phyloP scores from a whole-genome alignment of 2,888 invertebrate genomes.

The Poecilus cupreus region DNA sequence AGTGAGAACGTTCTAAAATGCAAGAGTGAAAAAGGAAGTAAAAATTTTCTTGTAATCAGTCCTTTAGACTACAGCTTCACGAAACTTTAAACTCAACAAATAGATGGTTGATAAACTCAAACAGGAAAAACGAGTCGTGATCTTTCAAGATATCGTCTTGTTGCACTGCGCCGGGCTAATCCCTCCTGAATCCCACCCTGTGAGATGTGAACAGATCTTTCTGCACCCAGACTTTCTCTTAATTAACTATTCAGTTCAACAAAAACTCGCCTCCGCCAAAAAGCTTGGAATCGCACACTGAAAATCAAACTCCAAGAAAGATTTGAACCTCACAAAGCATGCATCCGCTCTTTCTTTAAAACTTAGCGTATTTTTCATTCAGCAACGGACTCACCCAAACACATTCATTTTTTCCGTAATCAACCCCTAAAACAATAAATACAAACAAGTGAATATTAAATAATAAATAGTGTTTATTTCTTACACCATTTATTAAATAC shows the following conservation, averaged over 20 bases:
- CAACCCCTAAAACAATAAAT: too few relatives aligned
- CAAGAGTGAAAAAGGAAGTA: too few relatives aligned
- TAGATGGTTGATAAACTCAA: conserved; percentile 30
- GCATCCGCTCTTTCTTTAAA: background rate
- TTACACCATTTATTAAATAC: too few relatives aligned
- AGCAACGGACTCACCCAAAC: background rate
- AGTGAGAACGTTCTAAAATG: background rate
- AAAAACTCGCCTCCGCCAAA: background rate
- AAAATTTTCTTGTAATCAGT: conserved; percentile 16
- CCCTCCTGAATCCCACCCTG: background rate
- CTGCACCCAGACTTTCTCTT: background rate
- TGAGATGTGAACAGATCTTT: conserved; percentile 23
- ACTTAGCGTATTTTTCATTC: background rate
- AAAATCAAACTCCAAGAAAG: background rate
- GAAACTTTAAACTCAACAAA: conserved; percentile 33
- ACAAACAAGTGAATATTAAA: too few relatives aligned
- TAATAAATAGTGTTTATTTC: too few relatives aligned
- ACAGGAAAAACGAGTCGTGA: conserved; percentile 19
- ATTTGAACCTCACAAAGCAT: background rate
- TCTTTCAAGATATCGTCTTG: conserved; percentile 10
- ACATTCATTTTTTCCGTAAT: background rate
- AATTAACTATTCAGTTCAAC: conserved; percentile 43
- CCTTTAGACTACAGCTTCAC: background rate
- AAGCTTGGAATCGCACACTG: background rate
- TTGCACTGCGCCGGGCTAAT: background rate